Evolutionary conservation across 2,888 invertebrate species (phyloP), one percentile per base, ranked within the genome.

Genomic region (Rhogogaster chlorosoma): DNA sequence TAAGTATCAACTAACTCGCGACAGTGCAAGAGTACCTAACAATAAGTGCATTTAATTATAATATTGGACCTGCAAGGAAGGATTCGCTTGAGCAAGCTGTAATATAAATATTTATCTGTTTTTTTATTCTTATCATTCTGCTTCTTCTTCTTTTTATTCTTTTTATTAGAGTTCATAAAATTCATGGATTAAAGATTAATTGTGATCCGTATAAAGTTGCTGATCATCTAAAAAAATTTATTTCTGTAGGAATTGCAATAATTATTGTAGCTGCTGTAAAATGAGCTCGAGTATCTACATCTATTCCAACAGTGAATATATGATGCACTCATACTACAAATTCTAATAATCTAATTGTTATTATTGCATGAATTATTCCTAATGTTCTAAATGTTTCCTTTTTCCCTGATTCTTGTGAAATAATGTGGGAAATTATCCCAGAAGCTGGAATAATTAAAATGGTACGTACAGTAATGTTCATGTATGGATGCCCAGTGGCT

Each of bases 261-360:
- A 97, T 96, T 95, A 97, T 97, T 26, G 97, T 97, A 0, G 97
- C 97, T 73, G 97, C 96, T 0, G 97, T 97, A 93, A 97, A 97
- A 93, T 97, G 97, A 32, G 97, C 97, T 93, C 97, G 96, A 0
- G 97, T 97, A 93, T 97, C 97, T 86, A 97, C 96, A 94, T 97
- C 97, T 95, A 97, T 96, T 0, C 97, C 97, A 53, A 97, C 96
- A 2, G 97, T 97, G 93, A 97, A 98, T 95, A 97, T 97, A 92
- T 97, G 97, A 92, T 97, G 97, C 10, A 97, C 97, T 95, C 97
- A 97, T 0, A 97, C 97, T 94, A 97, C 95, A 95, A 97, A 98
- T 88, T 97, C 97, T 94, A 97, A 93, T 91, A 97, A 92, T 22
- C 97, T 97, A 96, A 97, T 98, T 86, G 96, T 95, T 94, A 96